Percentiles rank a stretch among this genome's conserved stretches.
Evolutionary conservation across 2,888 invertebrate species (phyloP).

Genomic region (Eutolmus rufibarbis): DNA sequence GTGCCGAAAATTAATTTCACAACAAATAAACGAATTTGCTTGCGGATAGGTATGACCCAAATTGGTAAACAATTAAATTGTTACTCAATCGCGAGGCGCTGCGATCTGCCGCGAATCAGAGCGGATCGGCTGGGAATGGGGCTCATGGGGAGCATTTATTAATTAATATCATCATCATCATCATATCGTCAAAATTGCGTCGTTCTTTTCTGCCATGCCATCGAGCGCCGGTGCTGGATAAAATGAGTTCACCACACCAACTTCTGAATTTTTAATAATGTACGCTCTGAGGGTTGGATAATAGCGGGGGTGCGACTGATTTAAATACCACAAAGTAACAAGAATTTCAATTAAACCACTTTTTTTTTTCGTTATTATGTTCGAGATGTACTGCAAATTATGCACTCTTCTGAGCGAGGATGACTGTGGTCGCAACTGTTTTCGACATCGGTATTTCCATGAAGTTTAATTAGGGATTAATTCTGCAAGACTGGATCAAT

Average conservation of each 20-base stretch:
- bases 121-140: neutral
- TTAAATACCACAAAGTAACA: neutral
- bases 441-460: neutral
- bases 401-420: neutral
- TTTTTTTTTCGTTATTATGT: neutral
- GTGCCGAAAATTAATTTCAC: neutral
- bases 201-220: neutral
- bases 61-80: conserved; percentile 12
- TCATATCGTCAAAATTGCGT: neutral
- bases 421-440: neutral
- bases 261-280: neutral
- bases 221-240: neutral
- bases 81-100: neutral
- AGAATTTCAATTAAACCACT: neutral
- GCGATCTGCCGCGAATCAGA: neutral
- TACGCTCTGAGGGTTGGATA: neutral
- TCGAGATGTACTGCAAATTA: neutral
- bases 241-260: neutral
- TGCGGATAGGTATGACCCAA: neutral
- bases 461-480: neutral
- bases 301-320: neutral
- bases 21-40: conserved; percentile 1
- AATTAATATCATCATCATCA: neutral
- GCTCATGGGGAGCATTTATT: neutral
- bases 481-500: neutral